Evolutionary conservation across 2,888 invertebrate genomes (phyloP).

Genomic region (Erebia ligea): DNA sequence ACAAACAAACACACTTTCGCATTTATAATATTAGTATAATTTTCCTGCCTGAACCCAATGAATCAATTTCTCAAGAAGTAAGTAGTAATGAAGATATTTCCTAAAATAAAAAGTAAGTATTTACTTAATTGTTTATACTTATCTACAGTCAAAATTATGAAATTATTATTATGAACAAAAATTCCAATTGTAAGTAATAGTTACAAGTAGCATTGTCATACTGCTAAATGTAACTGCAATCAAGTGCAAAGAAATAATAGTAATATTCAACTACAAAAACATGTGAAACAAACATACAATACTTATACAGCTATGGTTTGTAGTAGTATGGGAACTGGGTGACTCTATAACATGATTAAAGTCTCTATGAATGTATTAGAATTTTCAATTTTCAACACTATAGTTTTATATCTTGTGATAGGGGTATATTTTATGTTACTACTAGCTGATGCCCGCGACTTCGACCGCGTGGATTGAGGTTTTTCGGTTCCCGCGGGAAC

Average conservation of each 20-base stretch:
- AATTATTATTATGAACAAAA: neutral
- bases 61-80: no score
- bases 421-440: no score
- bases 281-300: constrained; percentile 31
- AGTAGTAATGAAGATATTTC: no score
- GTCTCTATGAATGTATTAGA: neutral
- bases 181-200: neutral
- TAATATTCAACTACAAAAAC: constrained; percentile 27
- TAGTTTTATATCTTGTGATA: neutral
- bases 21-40: no score
- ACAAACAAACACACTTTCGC: no score
- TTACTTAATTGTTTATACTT: no score
- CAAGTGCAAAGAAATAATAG: constrained; percentile 14
- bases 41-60: no score
- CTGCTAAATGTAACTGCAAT: constrained; percentile 6
- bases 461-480: no score
- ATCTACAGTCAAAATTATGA: no score
- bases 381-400: constrained; percentile 5
- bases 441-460: no score
- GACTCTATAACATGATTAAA: constrained; percentile 11
- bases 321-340: constrained; percentile 36
- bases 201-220: neutral
- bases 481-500: no score
- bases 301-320: constrained; percentile 19
- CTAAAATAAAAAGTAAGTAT: no score